Base-by-base conservation (phyloP, 2,113 vertebrate species). In the Microtus pennsylvanicus region DNA sequence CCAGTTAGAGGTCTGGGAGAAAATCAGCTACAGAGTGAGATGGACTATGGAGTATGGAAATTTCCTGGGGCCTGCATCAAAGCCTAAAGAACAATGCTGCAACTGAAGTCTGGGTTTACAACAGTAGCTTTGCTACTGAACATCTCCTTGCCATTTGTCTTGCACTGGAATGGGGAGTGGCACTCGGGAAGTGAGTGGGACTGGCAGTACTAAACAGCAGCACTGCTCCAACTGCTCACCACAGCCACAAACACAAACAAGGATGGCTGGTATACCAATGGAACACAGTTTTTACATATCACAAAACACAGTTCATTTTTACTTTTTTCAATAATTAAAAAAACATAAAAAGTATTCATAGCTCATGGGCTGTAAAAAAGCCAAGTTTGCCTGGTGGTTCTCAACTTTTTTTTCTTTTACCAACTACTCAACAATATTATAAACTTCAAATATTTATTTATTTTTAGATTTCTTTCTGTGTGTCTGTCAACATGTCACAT, bases 1-100 rank as follows among this genome's bases (percentile, higher is more conserved):
- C 75, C 28, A 69, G 24, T 0, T 42, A n/a, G 90, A 74, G 50
- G 45, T 30, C 87, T 89, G 50, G 50, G 28, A 30, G 69, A 94
- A 90, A 67, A 24, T 86, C 47, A 83, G 63, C 47, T 55, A 50
- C 8, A 91, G 0, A 72, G 77, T 63, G 88, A 90, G 42, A 85
- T 33, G 24, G 70, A 87, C 69, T 65, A 95, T 12, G 7, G 81
- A 95, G 83, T 28, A 63, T 4, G 55, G 63, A 96, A 93, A 86
- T 45, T 78, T 72, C 58, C 87, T 75, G 75, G 58, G 12, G 19
- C 38, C 35, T 95, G 19, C 82, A 89, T 30, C 5, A 38, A 76
- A 22, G 35, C 90, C 28, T 16, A 33, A 90, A 95, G 38, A 75
- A 13, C 12, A 10, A 89, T 50, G 55, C 26, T 55, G 47, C 35